These are phyloP conservation scores for Parapristionchus giblindavisi DNA, from an alignment of 2,888 invertebrate genomes.

Conservation along the genomic window DNA sequence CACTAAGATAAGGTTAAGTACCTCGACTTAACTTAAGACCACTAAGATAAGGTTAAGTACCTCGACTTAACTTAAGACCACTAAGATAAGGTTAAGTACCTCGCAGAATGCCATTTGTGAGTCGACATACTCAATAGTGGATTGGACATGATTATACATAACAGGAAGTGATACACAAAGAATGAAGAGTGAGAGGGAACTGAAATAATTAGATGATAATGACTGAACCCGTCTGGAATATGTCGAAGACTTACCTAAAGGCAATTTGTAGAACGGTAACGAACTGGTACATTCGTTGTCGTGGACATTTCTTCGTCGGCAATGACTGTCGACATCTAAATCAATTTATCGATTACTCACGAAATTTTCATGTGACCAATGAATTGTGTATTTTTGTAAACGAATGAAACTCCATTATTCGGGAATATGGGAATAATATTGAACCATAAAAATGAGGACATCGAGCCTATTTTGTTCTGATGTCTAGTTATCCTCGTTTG, in stretches of 20 bases:
- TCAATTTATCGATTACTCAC: too few relatives aligned
- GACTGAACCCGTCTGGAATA: neutral
- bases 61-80: neutral
- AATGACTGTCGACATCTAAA: conserved; percentile 57
- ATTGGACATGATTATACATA: conserved; percentile 69
- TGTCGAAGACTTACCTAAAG: conserved; percentile 56
- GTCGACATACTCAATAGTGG: conserved; percentile 68
- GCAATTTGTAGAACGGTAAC: conserved; percentile 68
- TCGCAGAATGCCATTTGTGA: conserved; percentile 69
- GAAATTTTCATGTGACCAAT: too few relatives aligned
- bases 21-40: neutral
- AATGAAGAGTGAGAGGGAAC: conserved; percentile 63
- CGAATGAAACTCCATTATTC: too few relatives aligned
- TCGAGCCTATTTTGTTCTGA: too few relatives aligned
- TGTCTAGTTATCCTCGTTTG: too few relatives aligned
- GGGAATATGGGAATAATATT: too few relatives aligned
- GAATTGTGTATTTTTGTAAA: too few relatives aligned
- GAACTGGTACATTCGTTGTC: conserved; percentile 64
- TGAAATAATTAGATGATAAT: conserved; percentile 41
- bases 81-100: conserved; percentile 45
- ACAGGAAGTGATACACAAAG: conserved; percentile 65
- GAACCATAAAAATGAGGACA: too few relatives aligned
- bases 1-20: neutral
- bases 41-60: neutral
- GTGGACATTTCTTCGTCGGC: conserved; percentile 54